Conservation (phyloP, 2,888 invertebrate genomes). For the Apamea crenata region DNA sequence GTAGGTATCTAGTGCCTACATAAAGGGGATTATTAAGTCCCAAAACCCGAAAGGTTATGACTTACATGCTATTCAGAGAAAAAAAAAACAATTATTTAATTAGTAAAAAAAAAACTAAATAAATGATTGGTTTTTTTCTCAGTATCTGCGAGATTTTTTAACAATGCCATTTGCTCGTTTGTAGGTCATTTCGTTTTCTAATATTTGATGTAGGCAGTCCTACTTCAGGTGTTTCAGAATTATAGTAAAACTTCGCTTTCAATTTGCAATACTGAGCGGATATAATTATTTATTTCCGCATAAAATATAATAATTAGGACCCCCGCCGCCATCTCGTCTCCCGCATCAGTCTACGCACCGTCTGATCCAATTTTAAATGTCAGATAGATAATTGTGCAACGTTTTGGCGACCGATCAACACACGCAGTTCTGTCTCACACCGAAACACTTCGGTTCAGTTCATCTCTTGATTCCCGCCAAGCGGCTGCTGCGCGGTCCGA, state of each 20-base stretch:
- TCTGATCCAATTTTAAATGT: conserved; percentile 90
- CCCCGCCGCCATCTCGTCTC: conserved; percentile 67
- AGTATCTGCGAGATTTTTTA: neutral
- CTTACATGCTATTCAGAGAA: neutral
- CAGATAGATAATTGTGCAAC: conserved; percentile 90
- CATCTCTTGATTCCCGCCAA: conserved; percentile 47
- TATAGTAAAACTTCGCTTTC: neutral
- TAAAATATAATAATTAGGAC: conserved; percentile 45
- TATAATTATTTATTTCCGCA: neutral
- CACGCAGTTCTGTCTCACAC: conserved; percentile 79
- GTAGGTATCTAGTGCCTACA: neutral
- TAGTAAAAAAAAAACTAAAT: neutral
- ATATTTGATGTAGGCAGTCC: neutral
- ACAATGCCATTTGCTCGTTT: neutral
- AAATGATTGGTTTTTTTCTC: neutral
- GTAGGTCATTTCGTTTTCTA: neutral
- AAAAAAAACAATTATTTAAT: neutral
- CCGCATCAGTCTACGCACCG: conserved; percentile 77
- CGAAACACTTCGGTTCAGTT: conserved; percentile 81
- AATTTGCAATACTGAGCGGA: neutral
- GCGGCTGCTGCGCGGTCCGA: conserved; percentile 59
- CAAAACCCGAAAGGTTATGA: neutral
- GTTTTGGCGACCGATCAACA: conserved; percentile 86
- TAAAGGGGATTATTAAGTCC: neutral
- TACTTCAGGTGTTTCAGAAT: neutral